Evolutionary conservation across 1,140 invertebrate species (phyloP).

Genomic region (Psilanteris sp.): DNA sequence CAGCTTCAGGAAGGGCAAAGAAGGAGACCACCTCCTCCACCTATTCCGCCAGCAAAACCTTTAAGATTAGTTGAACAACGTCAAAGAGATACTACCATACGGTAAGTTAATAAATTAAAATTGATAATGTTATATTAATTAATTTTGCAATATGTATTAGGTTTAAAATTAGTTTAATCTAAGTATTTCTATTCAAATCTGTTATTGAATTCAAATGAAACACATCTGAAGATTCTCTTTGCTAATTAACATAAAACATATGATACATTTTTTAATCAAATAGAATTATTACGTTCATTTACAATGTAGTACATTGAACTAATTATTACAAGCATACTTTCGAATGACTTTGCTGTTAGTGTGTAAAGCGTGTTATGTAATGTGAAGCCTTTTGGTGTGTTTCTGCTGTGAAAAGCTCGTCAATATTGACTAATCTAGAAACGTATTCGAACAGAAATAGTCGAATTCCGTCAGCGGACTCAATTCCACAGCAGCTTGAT

Average conservation of each 20-base stretch:
- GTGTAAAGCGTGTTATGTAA: conserved; percentile 25
- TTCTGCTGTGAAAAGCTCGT: conserved; percentile 6
- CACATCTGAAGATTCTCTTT: no score
- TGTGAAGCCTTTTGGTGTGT: conserved; percentile 14
- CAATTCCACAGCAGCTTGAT: conserved; percentile 76
- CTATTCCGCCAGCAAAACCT: conserved; percentile 80
- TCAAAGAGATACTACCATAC: conserved; percentile 78
- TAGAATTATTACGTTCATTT: no score
- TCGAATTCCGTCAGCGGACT: conserved; percentile 83
- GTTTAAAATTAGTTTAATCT: no score
- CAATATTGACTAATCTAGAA: conserved; percentile 40
- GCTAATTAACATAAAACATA: no score
- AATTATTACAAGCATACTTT: conserved; percentile 9
- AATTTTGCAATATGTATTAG: no score
- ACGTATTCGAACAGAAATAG: conserved; percentile 79
- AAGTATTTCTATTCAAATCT: no score
- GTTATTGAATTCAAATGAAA: no score
- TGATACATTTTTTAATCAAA: no score
- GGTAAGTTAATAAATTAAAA: no score
- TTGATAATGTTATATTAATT: no score
- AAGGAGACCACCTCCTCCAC: conserved; percentile 77
- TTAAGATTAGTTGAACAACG: conserved; percentile 75
- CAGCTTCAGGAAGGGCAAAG: conserved; percentile 77
- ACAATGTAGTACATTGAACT: no score
- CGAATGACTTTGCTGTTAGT: conserved; percentile 16